These are phyloP conservation scores for Corythornis cristatus DNA, from an alignment of 2,113 vertebrate genomes.

Conservation along the genomic window DNA sequence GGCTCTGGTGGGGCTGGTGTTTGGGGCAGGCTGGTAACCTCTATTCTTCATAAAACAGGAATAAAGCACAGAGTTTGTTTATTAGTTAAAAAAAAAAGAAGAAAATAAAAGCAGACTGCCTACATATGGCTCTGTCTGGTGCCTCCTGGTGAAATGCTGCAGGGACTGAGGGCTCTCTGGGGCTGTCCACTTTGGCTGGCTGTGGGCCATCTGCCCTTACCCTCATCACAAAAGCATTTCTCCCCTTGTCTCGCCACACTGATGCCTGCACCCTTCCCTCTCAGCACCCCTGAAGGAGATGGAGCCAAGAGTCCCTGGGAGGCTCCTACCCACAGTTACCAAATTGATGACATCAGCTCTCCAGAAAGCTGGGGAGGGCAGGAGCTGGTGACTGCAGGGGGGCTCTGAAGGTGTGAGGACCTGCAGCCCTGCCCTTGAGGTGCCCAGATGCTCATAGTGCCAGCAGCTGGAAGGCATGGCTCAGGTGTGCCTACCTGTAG, in stretches of 20 bases:
- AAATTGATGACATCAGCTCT: background rate
- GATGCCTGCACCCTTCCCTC: background rate
- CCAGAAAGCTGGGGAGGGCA: background rate
- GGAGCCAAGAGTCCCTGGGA: background rate
- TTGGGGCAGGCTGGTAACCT: background rate
- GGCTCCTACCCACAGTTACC: background rate
- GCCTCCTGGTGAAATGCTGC: background rate
- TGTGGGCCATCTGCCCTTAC: background rate
- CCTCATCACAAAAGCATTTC: background rate
- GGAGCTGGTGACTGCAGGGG: background rate
- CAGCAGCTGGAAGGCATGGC: background rate
- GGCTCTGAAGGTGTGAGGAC: constrained; percentile 52
- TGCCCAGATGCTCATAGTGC: background rate
- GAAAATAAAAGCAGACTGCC: background rate
- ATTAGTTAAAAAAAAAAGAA: background rate
- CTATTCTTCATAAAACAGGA: background rate
- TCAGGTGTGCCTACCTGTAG: constrained; percentile 1
- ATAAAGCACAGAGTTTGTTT: background rate
- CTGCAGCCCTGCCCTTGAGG: background rate
- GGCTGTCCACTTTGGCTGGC: background rate
- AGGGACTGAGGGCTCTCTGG: background rate
- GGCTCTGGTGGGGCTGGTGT: background rate
- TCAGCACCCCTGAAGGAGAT: background rate
- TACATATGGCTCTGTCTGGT: fast-evolving
- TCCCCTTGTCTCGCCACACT: background rate